These are phyloP conservation scores for Danio tinwini DNA, from an alignment of 2,797 vertebrate species.

Conservation along the genomic window DNA sequence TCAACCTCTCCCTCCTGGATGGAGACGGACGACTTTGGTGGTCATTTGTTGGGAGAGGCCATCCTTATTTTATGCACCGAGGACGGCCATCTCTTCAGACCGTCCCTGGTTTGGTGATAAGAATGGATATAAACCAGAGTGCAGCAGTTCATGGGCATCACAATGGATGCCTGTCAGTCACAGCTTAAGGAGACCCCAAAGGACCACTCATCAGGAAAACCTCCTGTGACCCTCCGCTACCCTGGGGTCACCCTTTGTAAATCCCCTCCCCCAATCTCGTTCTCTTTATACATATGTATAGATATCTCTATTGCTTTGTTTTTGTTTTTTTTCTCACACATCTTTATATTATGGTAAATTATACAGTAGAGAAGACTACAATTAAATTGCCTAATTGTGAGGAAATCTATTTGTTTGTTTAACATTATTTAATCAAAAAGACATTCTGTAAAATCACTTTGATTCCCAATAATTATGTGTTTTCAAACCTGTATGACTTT, in stretches of 20 bases:
- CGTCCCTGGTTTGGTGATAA: slow-evolving; percentile 56
- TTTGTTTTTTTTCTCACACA: slow-evolving; percentile 14
- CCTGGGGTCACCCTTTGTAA: slow-evolving; percentile 19
- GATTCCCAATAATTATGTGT: no score
- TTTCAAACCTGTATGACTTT: no score
- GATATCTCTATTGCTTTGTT: slow-evolving; percentile 4
- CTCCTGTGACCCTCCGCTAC: slow-evolving; percentile 44
- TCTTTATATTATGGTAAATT: background rate
- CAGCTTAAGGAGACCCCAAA: slow-evolving; percentile 44
- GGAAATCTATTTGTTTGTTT: no score
- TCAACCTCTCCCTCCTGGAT: slow-evolving; percentile 44
- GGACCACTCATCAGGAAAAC: slow-evolving; percentile 49
- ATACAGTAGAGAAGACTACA: background rate
- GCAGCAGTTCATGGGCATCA: slow-evolving; percentile 50
- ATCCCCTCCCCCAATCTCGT: slow-evolving; percentile 21
- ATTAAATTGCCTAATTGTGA: background rate
- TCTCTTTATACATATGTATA: background rate
- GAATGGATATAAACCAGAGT: slow-evolving; percentile 46
- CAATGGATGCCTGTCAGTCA: slow-evolving; percentile 62
- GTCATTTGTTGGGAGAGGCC: slow-evolving; percentile 38
- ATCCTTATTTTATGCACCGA: slow-evolving; percentile 41
- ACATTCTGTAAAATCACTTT: no score
- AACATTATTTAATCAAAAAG: no score
- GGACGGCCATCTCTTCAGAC: slow-evolving; percentile 40
- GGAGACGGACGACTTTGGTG: slow-evolving; percentile 43